These are phyloP conservation scores for Crossocerus cetratus DNA, from an alignment of 2,888 invertebrate genomes.

Conservation along the genomic window DNA sequence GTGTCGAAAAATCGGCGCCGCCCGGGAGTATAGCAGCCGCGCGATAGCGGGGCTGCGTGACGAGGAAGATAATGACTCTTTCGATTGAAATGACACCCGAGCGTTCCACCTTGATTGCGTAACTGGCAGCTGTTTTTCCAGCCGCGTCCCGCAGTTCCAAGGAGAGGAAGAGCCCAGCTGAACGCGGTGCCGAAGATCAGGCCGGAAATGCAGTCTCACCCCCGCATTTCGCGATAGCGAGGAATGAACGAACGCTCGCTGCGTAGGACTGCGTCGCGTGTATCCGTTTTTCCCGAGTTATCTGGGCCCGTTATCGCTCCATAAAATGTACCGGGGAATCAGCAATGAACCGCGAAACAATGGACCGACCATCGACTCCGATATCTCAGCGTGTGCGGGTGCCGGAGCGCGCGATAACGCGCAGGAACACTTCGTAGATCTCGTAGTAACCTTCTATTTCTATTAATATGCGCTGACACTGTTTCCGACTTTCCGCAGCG, in stretches of 20 bases:
- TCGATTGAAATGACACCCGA: too few relatives aligned
- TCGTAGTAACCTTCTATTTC: background rate
- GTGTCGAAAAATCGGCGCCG: background rate
- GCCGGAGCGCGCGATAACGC: background rate
- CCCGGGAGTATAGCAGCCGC: too few relatives aligned
- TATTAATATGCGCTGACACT: background rate
- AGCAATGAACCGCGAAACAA: slow-evolving; percentile 41
- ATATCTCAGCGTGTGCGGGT: slow-evolving; percentile 11
- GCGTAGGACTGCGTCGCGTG: slow-evolving; percentile 56
- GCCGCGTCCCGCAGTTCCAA: background rate
- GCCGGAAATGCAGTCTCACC: slow-evolving; percentile 54
- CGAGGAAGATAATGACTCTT: too few relatives aligned
- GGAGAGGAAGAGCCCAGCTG: too few relatives aligned
- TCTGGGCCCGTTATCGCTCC: slow-evolving; percentile 47
- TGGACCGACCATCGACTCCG: slow-evolving; percentile 24
- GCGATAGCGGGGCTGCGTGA: too few relatives aligned
- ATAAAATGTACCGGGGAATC: slow-evolving; percentile 46
- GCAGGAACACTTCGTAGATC: background rate
- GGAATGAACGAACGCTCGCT: slow-evolving; percentile 32
- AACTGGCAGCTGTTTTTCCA: background rate
- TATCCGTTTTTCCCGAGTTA: slow-evolving; percentile 55
- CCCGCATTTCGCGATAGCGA: slow-evolving; percentile 55
- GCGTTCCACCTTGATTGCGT: background rate
- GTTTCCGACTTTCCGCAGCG: background rate
- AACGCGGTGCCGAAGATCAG: background rate